Percentiles rank a stretch among this genome's conserved stretches.
Evolutionary conservation across 2,888 invertebrate species (phyloP).

Genomic region (Corbicula japonica): DNA sequence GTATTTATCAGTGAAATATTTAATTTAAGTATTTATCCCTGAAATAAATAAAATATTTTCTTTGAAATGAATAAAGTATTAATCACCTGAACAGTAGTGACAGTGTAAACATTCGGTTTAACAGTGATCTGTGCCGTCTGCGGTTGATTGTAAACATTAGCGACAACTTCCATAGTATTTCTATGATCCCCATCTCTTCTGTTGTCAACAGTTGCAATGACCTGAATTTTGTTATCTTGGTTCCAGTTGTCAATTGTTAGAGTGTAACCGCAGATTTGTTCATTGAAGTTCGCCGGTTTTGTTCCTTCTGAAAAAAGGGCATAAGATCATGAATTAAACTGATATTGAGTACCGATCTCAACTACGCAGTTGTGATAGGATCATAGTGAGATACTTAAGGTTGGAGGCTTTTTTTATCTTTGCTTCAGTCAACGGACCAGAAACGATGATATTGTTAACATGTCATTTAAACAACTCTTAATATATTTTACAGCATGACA

Average conservation of each 20-base stretch:
- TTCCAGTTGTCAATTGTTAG: constrained; percentile 71
- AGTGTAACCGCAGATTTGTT: constrained; percentile 67
- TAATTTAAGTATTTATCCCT: neutral
- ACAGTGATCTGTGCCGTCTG: constrained; percentile 55
- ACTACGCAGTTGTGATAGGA: too few species aligned
- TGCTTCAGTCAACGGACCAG: too few species aligned
- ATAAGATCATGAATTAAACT: too few species aligned
- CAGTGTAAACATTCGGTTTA: constrained; percentile 37
- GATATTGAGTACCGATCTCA: too few species aligned
- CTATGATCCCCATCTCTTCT: constrained; percentile 70
- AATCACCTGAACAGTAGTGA: constrained; percentile 26
- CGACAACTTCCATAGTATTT: constrained; percentile 56
- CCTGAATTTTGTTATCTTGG: constrained; percentile 63
- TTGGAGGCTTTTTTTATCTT: too few species aligned
- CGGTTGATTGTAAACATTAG: constrained; percentile 65
- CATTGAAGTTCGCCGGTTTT: constrained; percentile 55
- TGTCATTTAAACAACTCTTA: too few species aligned
- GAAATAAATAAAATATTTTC: neutral
- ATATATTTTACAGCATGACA: too few species aligned
- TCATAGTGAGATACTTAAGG: too few species aligned
- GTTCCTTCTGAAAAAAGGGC: constrained; percentile 49
- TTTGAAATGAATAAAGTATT: neutral
- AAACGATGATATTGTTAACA: too few species aligned
- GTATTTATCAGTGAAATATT: constrained; percentile 18
- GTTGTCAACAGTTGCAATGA: constrained; percentile 74